phyloP scores from a whole-genome alignment of 2,113 vertebrate genomes.

The Cavia porcellus region DNA sequence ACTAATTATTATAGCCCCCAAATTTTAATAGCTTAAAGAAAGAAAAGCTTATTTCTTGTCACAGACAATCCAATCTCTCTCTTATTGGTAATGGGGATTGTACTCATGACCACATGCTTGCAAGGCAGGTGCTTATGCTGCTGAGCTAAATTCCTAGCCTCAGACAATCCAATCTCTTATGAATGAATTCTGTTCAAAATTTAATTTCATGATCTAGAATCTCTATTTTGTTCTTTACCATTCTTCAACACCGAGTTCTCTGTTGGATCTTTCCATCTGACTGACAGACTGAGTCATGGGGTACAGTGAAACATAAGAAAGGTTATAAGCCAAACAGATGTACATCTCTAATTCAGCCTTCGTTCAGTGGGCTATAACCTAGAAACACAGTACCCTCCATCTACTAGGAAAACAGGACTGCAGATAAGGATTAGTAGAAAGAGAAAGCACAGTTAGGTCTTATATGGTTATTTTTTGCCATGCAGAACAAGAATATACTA shows the following conservation, averaged over 20 bases:
- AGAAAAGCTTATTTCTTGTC: background rate
- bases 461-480: background rate
- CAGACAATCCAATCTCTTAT: too few species aligned
- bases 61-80: slow-evolving; percentile 23
- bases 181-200: background rate
- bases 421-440: background rate
- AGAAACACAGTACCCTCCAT: background rate
- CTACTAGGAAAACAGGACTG: background rate
- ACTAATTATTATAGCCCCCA: background rate
- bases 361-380: background rate
- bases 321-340: background rate
- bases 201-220: background rate
- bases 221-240: background rate
- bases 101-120: too few species aligned
- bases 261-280: background rate
- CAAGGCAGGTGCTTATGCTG: too few species aligned
- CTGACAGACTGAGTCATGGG: background rate
- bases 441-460: too few species aligned
- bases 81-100: too few species aligned
- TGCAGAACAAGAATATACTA: background rate
- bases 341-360: background rate
- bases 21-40: background rate
- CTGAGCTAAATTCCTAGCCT: too few species aligned
- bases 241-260: background rate
- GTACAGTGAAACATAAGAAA: background rate